Evolutionary conservation across 2,888 invertebrate species (phyloP).

Genomic region (Metalampra italica): DNA sequence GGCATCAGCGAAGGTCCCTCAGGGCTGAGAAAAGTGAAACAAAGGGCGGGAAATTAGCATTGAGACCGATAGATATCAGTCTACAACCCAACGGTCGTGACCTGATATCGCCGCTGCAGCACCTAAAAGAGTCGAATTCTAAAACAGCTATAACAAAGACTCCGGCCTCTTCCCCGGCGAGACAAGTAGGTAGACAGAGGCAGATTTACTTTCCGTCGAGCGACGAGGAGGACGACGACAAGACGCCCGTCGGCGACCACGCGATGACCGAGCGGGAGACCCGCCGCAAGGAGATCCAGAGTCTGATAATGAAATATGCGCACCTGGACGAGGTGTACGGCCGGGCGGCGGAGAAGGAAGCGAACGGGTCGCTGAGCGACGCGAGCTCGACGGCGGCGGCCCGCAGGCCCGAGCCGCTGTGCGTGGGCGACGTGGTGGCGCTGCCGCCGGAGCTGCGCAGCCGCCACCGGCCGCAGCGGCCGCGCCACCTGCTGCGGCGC

Average conservation of each 20-base stretch:
- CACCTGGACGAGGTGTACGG: conserved; percentile 86
- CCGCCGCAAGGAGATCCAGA: conserved; percentile 89
- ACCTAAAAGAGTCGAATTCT: conserved; percentile 50
- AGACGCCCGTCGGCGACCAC: conserved; percentile 76
- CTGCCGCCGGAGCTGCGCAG: conserved; percentile 68
- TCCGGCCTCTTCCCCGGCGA: conserved; percentile 56
- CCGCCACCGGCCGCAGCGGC: conserved; percentile 59
- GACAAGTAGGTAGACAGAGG: conserved; percentile 60
- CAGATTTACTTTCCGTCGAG: conserved; percentile 72
- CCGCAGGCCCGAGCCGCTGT: conserved; percentile 44
- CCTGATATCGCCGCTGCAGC: conserved; percentile 70
- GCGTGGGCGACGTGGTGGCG: conserved; percentile 61
- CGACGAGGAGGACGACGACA: conserved; percentile 76
- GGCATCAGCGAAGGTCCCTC: conserved; percentile 76
- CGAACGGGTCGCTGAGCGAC: conserved; percentile 43
- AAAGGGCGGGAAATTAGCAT: conserved; percentile 63
- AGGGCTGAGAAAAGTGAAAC: conserved; percentile 82
- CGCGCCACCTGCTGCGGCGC: conserved; percentile 72
- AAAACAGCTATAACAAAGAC: conserved; percentile 47
- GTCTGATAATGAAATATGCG: conserved; percentile 89
- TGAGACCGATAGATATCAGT: conserved; percentile 77
- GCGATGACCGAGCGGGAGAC: conserved; percentile 85
- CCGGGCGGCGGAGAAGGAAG: conserved; percentile 58
- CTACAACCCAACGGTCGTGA: conserved; percentile 67
- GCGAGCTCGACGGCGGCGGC: conserved; percentile 13